Conservation (phyloP, 2,113 vertebrate species). For the Thamnaconus septentrionalis region DNA sequence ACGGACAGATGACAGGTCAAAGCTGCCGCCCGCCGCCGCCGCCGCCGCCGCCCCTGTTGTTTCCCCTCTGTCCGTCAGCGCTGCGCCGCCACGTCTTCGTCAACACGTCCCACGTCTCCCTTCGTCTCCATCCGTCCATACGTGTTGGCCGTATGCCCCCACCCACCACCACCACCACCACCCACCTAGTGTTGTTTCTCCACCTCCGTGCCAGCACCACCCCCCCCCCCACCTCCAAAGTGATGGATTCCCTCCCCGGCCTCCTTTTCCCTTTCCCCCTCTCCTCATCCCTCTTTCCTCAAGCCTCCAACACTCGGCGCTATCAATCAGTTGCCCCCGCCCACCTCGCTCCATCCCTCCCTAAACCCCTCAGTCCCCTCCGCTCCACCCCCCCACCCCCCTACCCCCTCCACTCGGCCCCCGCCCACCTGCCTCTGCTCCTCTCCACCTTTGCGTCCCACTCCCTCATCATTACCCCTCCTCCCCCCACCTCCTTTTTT, state of each 20-base stretch:
- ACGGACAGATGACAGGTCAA: slow-evolving; percentile 72
- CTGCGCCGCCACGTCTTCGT: slow-evolving; percentile 54
- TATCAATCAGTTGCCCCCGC: slow-evolving; percentile 85
- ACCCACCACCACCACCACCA: slow-evolving; percentile 4
- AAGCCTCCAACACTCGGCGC: slow-evolving; percentile 83
- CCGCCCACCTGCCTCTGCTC: slow-evolving; percentile 1
- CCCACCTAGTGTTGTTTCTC: slow-evolving; percentile 4
- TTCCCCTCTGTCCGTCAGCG: slow-evolving; percentile 59
- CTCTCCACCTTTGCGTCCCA: neutral
- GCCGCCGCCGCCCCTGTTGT: slow-evolving; percentile 40
- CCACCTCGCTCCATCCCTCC: slow-evolving; percentile 51
- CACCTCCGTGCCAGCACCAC: slow-evolving; percentile 15
- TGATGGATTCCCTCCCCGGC: slow-evolving; percentile 85
- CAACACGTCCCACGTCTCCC: slow-evolving; percentile 29
- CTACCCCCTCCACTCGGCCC: neutral
- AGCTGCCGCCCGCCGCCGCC: slow-evolving; percentile 65
- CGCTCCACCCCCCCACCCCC: slow-evolving; percentile 18
- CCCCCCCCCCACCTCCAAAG: slow-evolving; percentile 30
- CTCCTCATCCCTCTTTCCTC: slow-evolving; percentile 61
- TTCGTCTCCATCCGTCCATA: slow-evolving; percentile 23
- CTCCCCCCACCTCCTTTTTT: neutral
- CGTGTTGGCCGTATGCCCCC: no score
- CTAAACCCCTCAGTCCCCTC: slow-evolving; percentile 55
- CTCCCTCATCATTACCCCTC: neutral
- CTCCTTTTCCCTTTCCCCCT: slow-evolving; percentile 75